phyloP scores from a whole-genome alignment of 1,140 invertebrate species.

The Pogonus chalceus region DNA sequence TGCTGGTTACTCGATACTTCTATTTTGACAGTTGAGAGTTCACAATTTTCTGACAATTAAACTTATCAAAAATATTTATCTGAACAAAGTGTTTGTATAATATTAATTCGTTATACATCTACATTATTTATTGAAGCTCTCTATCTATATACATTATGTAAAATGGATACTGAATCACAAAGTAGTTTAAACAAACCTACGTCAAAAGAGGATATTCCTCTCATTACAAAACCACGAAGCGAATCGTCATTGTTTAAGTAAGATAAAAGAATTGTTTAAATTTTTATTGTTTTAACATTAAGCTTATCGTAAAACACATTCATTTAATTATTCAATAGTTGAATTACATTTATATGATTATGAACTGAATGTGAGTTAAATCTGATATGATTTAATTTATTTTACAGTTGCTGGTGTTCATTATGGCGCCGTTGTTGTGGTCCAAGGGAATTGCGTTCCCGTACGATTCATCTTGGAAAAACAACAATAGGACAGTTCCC shows the following conservation, averaged over 20 bases:
- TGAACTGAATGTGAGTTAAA: slow-evolving; percentile 2
- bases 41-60: no score
- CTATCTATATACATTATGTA: slow-evolving; percentile 15
- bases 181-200: slow-evolving; percentile 40
- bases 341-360: slow-evolving; percentile 10
- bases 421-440: slow-evolving; percentile 58
- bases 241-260: slow-evolving; percentile 44
- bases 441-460: slow-evolving; percentile 50
- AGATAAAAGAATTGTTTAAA: no score
- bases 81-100: no score
- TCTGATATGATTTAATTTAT: no score
- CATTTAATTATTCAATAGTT: no score
- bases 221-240: slow-evolving; percentile 47
- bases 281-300: background rate
- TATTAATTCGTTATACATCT: no score
- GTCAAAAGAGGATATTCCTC: slow-evolving; percentile 52
- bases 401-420: slow-evolving; percentile 51
- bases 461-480: slow-evolving; percentile 56
- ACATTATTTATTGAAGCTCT: no score
- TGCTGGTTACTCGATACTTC: no score
- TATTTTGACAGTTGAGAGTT: no score
- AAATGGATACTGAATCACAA: slow-evolving; percentile 40
- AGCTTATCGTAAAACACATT: no score
- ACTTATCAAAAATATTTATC: no score
- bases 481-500: slow-evolving; percentile 70